A percentile compares a stretch with the other conserved stretches of the same genome.
Conservation (phyloP, 2,888 invertebrate species). For the Notodonta dromedarius region DNA sequence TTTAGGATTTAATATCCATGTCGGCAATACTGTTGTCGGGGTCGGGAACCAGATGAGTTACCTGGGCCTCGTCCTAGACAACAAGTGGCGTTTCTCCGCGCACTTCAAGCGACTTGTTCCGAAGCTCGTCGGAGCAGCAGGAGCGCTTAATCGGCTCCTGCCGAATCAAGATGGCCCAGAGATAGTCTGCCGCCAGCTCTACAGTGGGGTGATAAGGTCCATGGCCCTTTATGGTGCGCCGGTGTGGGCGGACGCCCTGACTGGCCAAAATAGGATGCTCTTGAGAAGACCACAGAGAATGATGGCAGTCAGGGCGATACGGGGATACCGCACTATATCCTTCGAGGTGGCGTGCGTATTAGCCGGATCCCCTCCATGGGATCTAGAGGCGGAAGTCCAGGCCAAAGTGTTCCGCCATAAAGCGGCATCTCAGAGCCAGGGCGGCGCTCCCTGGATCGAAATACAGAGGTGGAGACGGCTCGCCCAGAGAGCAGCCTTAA, state of each 20-base stretch:
- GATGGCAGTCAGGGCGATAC: neutral
- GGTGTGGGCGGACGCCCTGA: neutral
- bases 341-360: constrained; percentile 11
- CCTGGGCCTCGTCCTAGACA: neutral
- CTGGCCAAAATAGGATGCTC: neutral
- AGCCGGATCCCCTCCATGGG: constrained; percentile 14
- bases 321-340: constrained; percentile 14
- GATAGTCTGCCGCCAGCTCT: neutral
- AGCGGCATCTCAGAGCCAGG: neutral
- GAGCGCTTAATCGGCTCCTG: neutral
- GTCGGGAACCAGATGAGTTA: neutral
- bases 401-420: constrained; percentile 1
- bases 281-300: neutral
- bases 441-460: neutral
- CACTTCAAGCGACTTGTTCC: neutral
- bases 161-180: neutral
- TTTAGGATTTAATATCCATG: too few species aligned
- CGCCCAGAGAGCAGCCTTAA: neutral
- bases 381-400: constrained; percentile 10
- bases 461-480: neutral
- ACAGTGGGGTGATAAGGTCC: neutral
- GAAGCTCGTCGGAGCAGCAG: neutral
- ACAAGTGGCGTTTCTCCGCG: neutral
- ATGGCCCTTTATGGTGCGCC: neutral
- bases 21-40: too few species aligned